These are phyloP conservation scores for Microctenopoma steveboyesi DNA, from an alignment of 2,797 vertebrate genomes.

Conservation along the genomic window DNA sequence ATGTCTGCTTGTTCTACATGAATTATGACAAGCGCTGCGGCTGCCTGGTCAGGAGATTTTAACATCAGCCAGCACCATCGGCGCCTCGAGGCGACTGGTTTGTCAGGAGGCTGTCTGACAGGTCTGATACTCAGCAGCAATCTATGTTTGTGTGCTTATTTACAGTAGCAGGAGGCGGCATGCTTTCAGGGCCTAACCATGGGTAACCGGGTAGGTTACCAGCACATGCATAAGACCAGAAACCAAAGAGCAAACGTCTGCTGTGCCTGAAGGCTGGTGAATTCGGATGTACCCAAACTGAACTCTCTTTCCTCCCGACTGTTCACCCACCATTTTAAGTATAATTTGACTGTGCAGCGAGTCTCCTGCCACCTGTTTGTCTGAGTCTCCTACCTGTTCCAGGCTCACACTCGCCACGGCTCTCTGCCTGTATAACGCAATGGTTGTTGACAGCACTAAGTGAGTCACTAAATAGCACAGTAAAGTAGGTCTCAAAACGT, in stretches of 20 bases:
- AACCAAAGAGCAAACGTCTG: not conserved
- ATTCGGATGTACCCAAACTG: not conserved
- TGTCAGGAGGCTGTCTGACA: conserved; percentile 15
- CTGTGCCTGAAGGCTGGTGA: not conserved
- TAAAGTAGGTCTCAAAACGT: conserved; percentile 37
- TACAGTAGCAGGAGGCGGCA: not conserved
- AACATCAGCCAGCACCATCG: conserved; percentile 14
- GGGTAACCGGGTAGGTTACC: not conserved
- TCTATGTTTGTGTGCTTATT: not conserved
- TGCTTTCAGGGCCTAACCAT: not conserved
- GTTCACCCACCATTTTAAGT: conserved; percentile 14
- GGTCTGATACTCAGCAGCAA: conserved; percentile 1
- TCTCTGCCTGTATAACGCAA: conserved; percentile 7
- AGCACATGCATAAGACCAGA: not conserved
- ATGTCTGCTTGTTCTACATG: conserved; percentile 10
- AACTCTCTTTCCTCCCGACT: not conserved
- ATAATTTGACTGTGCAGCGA: conserved; percentile 7
- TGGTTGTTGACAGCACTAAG: conserved; percentile 46
- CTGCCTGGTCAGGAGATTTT: conserved; percentile 26
- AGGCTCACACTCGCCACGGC: conserved; percentile 17
- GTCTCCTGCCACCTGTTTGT: conserved; percentile 45
- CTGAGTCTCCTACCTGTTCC: conserved; percentile 26
- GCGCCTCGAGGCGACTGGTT: conserved; percentile 17
- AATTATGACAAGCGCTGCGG: conserved; percentile 27
- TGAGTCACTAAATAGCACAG: conserved; percentile 45